Percentiles rank a stretch among this genome's conserved stretches.
Conservation (phyloP, 2,113 vertebrate species). For the Scophthalmus maximus region DNA sequence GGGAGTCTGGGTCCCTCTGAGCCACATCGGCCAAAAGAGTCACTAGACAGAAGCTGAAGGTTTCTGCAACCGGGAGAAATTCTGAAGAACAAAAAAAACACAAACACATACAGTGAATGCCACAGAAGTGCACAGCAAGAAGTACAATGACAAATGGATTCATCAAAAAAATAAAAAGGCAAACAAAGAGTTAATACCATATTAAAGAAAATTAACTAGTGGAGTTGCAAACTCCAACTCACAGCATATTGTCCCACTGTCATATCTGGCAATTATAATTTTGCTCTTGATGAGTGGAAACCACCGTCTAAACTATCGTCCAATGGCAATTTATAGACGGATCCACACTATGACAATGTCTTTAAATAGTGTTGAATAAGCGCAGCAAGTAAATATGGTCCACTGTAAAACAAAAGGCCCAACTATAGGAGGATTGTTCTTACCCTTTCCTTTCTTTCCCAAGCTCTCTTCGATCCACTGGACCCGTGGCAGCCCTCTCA, state of each 20-base stretch:
- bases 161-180: not conserved
- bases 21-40: constrained; percentile 93
- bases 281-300: not conserved
- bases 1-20: constrained; percentile 79
- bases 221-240: not conserved
- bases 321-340: not conserved
- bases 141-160: not conserved
- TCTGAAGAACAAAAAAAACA: constrained; percentile 76
- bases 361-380: not conserved
- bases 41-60: constrained; percentile 95
- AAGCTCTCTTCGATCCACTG: constrained; percentile 96
- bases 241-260: not conserved
- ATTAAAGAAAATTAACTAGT: not conserved
- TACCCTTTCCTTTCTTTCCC: constrained; percentile 91
- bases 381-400: constrained; percentile 5
- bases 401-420: constrained; percentile 25
- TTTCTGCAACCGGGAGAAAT: constrained; percentile 92
- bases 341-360: not conserved
- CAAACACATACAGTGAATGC: not conserved
- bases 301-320: not conserved
- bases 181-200: not conserved
- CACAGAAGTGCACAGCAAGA: not conserved
- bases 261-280: constrained; percentile 3
- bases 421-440: constrained; percentile 65
- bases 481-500: constrained; percentile 92